Evolutionary conservation across 2,113 vertebrate species (phyloP).

Genomic region (Rhinogobius similis): DNA sequence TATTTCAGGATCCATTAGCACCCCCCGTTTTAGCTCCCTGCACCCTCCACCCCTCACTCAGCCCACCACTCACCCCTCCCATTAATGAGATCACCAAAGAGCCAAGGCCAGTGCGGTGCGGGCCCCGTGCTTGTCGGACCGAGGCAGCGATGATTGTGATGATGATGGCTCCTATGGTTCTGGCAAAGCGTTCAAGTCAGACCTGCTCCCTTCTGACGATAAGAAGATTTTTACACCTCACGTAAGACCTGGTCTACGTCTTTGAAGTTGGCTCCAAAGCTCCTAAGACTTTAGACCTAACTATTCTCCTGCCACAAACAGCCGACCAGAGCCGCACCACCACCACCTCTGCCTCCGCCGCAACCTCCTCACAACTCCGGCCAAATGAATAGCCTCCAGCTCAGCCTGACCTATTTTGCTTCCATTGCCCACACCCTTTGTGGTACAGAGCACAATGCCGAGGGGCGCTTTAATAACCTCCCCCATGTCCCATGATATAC

Average conservation of each 20-base stretch:
- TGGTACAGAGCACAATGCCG: conserved; percentile 98
- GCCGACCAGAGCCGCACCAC: conserved; percentile 98
- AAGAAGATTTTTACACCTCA: conserved; percentile 99
- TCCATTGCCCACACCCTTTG: conserved; percentile 99
- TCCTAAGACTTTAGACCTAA: conserved; percentile 99
- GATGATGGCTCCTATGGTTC: conserved; percentile 99
- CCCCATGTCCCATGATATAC: conserved; percentile 99
- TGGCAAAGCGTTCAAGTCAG: conserved; percentile 99
- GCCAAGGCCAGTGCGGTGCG: conserved; percentile 99
- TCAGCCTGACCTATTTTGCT: conserved; percentile 96
- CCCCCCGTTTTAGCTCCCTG: conserved; percentile 93
- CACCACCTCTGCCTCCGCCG: conserved; percentile 93
- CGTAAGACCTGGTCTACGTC: conserved; percentile 99
- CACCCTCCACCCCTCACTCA: conserved; percentile 96
- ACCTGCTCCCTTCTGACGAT: conserved; percentile 98
- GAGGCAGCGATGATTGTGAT: conserved; percentile 99
- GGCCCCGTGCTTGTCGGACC: conserved; percentile 99
- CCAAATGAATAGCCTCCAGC: conserved; percentile 98
- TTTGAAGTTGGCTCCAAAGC: conserved; percentile 99
- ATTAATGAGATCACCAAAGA: conserved; percentile 99
- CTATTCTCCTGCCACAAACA: conserved; percentile 90
- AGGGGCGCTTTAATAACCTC: conserved; percentile 99
- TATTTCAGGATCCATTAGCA: conserved; percentile 98
- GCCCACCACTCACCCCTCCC: conserved; percentile 97
- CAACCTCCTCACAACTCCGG: conserved; percentile 90